These are phyloP conservation scores for Temnopleurus reevesii DNA, from an alignment of 53 echinoderm and acorn worm species.

Conservation along the genomic window DNA sequence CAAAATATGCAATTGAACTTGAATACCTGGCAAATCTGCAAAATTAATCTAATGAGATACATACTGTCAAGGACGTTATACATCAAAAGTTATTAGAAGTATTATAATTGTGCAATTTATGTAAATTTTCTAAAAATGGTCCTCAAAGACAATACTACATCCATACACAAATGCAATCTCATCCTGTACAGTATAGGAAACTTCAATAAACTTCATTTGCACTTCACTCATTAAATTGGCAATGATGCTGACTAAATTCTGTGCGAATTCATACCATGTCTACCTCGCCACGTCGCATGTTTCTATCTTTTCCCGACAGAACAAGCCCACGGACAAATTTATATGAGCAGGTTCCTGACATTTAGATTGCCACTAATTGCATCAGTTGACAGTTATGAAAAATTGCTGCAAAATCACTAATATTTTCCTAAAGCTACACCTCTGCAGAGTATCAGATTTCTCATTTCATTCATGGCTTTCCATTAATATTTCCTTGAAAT, in stretches of 20 bases:
- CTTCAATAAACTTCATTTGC: background rate
- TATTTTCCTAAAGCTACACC: background rate
- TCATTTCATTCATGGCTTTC: background rate
- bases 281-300: background rate
- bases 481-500: background rate
- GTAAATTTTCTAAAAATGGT: too few relatives aligned
- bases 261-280: background rate
- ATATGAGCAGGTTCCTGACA: constrained; percentile 33
- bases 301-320: constrained; percentile 25
- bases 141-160: too few relatives aligned
- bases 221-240: constrained; percentile 11
- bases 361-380: constrained; percentile 8
- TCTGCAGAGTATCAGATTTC: too few relatives aligned
- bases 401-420: constrained; percentile 24
- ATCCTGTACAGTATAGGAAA: too few relatives aligned
- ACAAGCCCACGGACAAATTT: background rate
- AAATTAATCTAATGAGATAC: too few relatives aligned
- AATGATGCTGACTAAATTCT: background rate
- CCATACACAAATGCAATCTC: too few relatives aligned
- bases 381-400: constrained; percentile 12
- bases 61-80: too few relatives aligned
- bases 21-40: too few relatives aligned
- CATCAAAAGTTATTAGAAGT: too few relatives aligned
- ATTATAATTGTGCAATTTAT: too few relatives aligned
- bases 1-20: too few relatives aligned